phyloP scores from a whole-genome alignment of 2,888 invertebrate genomes.

The Ecliptopera silaceata region DNA sequence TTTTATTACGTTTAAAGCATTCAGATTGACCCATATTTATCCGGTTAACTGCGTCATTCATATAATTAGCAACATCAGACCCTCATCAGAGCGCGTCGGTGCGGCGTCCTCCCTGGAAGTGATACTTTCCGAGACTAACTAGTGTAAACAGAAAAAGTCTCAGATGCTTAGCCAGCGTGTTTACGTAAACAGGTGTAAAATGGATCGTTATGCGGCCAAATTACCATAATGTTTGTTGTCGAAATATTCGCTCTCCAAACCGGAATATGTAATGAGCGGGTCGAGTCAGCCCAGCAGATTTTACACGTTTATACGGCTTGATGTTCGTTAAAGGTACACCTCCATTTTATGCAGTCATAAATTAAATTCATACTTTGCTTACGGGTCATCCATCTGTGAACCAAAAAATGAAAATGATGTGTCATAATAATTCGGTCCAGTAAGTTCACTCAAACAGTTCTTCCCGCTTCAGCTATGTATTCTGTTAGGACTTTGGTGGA shows the following conservation, averaged over 20 bases:
- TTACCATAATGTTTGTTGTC: constrained; percentile 80
- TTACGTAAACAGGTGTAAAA: constrained; percentile 80
- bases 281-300: constrained; percentile 64
- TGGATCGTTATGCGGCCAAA: constrained; percentile 72
- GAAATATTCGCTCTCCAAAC: constrained; percentile 74
- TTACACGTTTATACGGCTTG: constrained; percentile 63
- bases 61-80: constrained; percentile 43
- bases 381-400: constrained; percentile 43
- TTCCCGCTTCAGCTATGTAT: neutral
- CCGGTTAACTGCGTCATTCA: constrained; percentile 15
- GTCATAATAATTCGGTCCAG: constrained; percentile 20
- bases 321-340: constrained; percentile 64
- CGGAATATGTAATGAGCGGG: constrained; percentile 73
- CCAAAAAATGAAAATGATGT: constrained; percentile 28
- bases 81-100: constrained; percentile 41
- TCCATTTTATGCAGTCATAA: constrained; percentile 66
- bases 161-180: constrained; percentile 66
- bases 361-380: constrained; percentile 61
- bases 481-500: no score
- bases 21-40: neutral
- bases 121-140: constrained; percentile 44
- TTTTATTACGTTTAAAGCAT: neutral
- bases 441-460: neutral
- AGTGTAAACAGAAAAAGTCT: constrained; percentile 55
- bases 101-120: constrained; percentile 42